Evolutionary conservation across 2,888 invertebrate genomes (phyloP), one percentile per base, ranked within the genome.

Genomic region (Tanypteryx hageni): DNA sequence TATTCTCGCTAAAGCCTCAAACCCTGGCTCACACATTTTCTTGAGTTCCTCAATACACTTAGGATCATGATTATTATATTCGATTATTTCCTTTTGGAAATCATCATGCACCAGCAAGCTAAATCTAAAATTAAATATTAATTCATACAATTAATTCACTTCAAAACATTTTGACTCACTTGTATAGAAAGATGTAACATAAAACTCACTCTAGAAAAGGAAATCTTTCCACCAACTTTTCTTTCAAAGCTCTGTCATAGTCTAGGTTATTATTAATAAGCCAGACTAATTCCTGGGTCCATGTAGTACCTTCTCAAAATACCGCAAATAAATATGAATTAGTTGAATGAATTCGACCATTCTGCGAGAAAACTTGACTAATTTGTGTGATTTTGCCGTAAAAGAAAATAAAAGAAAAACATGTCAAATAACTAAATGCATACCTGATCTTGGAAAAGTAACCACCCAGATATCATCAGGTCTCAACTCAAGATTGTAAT

Each of bases 281-380:
- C 93, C 95, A 95, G 18, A 95, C 94, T 14, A 95, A 94, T 93
- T 95, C 95, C 93, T 95, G 95, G 0, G 95, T 93, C 95, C 95
- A 95, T 14, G 95, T 95, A 68, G 95, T 95, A 22, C 93, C 89
- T 89, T 9, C 9, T 16, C 9, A 89, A 89, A 89, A 44, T 44
- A 44, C 5, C 44, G 44, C 9, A 44, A 18, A 56, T 57, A 85
- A 22, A 22, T n/a, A 10, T 13, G 9, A 0, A 13, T 11, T 7
- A 76, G 22, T 68, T 5, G 9, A 27, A 76, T 76, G 27, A 11
- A 13, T 44, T 44, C 44, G 44, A 44, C 5, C 1, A 44, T 44
- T 3, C 44, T 44, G 5, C 44, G 44, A 44, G 44, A 44, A 44
- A 44, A 44, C 44, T 44, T 44, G 44, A 44, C 44, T 44, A 3